Evolutionary conservation across 2,113 vertebrate species (phyloP).

Genomic region (Buteo buteo): DNA sequence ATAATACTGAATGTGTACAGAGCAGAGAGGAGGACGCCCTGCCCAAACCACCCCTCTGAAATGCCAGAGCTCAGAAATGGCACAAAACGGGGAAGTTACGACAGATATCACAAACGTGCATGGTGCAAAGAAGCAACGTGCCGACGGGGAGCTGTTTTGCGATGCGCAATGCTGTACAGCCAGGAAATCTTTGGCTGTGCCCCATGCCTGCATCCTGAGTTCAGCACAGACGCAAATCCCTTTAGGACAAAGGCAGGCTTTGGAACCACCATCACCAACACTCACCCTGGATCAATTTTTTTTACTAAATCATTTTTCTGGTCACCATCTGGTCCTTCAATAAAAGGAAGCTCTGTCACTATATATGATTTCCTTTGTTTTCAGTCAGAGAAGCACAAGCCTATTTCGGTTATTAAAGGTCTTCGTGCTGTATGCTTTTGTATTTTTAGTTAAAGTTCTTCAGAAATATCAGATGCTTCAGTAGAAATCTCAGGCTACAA

Average conservation of each 20-base stretch:
- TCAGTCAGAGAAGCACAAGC: neutral
- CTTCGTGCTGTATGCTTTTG: neutral
- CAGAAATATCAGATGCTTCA: constrained; percentile 3
- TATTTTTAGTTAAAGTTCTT: constrained; percentile 4
- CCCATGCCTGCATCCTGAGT: neutral
- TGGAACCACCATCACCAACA: neutral
- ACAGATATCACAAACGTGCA: rapidly evolving
- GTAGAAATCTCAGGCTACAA: neutral
- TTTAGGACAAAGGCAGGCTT: neutral
- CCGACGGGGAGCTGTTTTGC: neutral
- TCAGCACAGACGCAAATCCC: neutral
- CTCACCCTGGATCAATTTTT: neutral
- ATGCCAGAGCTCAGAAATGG: rapidly evolving
- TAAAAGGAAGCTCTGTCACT: neutral
- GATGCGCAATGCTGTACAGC: too few relatives aligned
- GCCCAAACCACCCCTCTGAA: neutral
- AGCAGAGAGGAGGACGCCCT: neutral
- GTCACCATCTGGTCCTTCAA: neutral
- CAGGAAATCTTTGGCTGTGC: neutral
- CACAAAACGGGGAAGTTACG: rapidly evolving
- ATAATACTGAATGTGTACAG: rapidly evolving
- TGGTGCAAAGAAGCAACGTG: neutral
- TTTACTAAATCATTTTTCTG: neutral
- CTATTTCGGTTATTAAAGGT: neutral
- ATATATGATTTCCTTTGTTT: neutral